These are phyloP conservation scores for Phrynocephalus versicolor DNA, from an alignment of 2,113 vertebrate genomes.

Conservation along the genomic window DNA sequence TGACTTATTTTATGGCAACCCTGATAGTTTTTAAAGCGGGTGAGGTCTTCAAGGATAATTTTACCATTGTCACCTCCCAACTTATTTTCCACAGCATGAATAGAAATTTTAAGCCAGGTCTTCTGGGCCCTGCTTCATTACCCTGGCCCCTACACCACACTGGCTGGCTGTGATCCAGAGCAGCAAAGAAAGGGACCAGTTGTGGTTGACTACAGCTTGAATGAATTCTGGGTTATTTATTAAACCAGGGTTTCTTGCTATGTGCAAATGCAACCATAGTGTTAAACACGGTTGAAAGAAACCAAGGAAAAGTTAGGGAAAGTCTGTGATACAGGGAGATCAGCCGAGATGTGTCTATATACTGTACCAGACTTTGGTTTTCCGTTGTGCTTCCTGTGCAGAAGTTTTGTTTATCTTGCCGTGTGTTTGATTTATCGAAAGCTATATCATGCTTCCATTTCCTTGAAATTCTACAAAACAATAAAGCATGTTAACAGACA, in stretches of 20 bases:
- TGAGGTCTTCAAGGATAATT: too few relatives aligned
- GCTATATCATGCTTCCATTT: not conserved
- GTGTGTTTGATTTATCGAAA: not conserved
- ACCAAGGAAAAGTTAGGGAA: not conserved
- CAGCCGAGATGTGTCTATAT: too few relatives aligned
- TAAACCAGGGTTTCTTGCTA: not conserved
- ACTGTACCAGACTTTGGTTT: not conserved
- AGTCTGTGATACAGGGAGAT: not conserved
- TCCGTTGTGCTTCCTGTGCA: constrained; percentile 4
- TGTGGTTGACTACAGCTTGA: too few relatives aligned
- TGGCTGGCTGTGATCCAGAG: not conserved
- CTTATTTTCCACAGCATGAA: too few relatives aligned
- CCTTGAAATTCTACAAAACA: constrained; percentile 7
- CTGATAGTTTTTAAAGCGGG: too few relatives aligned
- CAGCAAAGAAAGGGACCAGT: too few relatives aligned
- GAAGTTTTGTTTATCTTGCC: not conserved
- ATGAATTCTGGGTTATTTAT: too few relatives aligned
- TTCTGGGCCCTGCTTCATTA: too few relatives aligned
- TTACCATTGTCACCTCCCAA: too few relatives aligned
- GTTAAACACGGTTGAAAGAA: not conserved
- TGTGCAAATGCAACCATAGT: not conserved
- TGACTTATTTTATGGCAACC: too few relatives aligned
- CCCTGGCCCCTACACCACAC: too few relatives aligned
- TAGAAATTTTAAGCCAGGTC: too few relatives aligned
- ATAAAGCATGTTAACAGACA: not conserved